Evolutionary conservation across 2,797 vertebrate species (phyloP).

Genomic region (Bovichtus diacanthus): DNA sequence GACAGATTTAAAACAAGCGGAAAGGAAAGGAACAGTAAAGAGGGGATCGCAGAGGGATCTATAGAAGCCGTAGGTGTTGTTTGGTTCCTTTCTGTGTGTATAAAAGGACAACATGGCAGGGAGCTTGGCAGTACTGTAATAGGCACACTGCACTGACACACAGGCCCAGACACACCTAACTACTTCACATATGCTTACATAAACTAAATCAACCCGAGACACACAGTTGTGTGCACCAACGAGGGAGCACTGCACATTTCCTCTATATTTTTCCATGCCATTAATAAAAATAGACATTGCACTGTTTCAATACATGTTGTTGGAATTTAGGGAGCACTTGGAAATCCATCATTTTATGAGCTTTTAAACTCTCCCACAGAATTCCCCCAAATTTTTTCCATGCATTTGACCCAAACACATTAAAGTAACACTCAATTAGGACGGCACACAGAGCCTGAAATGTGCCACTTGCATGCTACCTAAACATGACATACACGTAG

Average conservation of each 20-base stretch:
- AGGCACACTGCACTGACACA: slow-evolving; percentile 42
- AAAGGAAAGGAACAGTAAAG: slow-evolving; percentile 45
- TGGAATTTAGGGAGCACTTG: slow-evolving; percentile 70
- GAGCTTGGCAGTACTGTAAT: slow-evolving; percentile 46
- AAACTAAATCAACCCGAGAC: slow-evolving; percentile 63
- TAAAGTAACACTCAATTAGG: slow-evolving; percentile 70
- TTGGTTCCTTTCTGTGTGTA: slow-evolving; percentile 44
- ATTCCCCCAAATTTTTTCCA: slow-evolving; percentile 55
- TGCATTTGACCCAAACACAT: slow-evolving; percentile 56
- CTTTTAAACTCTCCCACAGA: slow-evolving; percentile 73
- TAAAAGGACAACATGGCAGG: slow-evolving; percentile 52
- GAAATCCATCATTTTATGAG: slow-evolving; percentile 75
- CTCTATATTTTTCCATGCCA: slow-evolving; percentile 66
- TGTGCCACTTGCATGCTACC: slow-evolving; percentile 21
- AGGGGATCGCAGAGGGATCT: slow-evolving; percentile 42
- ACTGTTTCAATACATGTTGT: slow-evolving; percentile 68
- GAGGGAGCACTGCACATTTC: slow-evolving; percentile 53
- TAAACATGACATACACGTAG: slow-evolving; percentile 55
- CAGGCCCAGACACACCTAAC: slow-evolving; percentile 61
- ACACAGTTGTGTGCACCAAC: slow-evolving; percentile 31
- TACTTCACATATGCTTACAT: slow-evolving; percentile 68
- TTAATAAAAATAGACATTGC: slow-evolving; percentile 73
- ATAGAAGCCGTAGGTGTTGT: slow-evolving; percentile 51
- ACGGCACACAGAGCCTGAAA: slow-evolving; percentile 30
- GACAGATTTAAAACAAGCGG: slow-evolving; percentile 61